A percentile compares a stretch with the other conserved stretches of the same genome.
phyloP scores from a whole-genome alignment of 2,113 vertebrate genomes.

The Australoheros scitulus region DNA sequence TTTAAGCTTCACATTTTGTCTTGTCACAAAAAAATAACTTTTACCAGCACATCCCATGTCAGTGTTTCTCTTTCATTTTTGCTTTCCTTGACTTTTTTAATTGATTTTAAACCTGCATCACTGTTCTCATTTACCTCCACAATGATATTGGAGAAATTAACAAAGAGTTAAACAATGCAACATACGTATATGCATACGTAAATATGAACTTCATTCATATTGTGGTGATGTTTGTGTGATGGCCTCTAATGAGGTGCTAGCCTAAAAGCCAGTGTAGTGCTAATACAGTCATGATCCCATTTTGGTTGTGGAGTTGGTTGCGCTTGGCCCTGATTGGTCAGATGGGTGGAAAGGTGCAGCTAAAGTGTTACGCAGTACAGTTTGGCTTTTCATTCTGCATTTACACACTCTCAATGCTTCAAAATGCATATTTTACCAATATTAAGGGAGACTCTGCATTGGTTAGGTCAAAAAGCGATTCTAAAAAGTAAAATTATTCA shows the following conservation, averaged over 20 bases:
- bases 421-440: too few relatives aligned
- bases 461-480: not conserved
- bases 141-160: conserved; percentile 25
- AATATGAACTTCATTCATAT: conserved; percentile 24
- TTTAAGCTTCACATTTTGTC: conserved; percentile 73
- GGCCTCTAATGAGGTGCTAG: conserved; percentile 2
- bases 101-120: not conserved
- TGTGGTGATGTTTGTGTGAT: conserved; percentile 60
- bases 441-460: rapidly evolving
- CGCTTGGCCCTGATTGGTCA: not conserved
- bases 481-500: not conserved
- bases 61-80: conserved; percentile 25
- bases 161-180: conserved; percentile 41
- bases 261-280: not conserved
- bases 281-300: not conserved
- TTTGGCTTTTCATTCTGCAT: not conserved
- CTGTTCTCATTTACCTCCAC: conserved; percentile 9
- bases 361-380: not conserved
- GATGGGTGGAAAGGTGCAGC: not conserved
- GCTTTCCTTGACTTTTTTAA: not conserved
- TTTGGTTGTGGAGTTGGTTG: not conserved
- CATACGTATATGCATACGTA: conserved; percentile 51
- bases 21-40: not conserved
- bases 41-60: conserved; percentile 5
- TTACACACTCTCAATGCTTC: not conserved